These are phyloP conservation scores for Chaetura pelagica DNA, from an alignment of 2,113 vertebrate genomes.

Conservation along the genomic window DNA sequence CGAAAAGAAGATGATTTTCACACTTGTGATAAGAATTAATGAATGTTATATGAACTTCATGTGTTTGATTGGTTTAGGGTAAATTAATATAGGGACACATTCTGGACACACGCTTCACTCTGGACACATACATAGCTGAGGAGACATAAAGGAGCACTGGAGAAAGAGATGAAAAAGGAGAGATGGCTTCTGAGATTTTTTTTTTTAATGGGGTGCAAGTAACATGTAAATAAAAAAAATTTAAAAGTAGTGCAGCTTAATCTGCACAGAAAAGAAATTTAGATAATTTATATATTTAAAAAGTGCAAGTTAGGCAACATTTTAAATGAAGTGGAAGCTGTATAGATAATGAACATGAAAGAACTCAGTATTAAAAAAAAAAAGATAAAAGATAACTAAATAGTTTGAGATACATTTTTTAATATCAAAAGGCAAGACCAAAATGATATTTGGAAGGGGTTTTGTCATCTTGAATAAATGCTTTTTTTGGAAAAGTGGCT, in stretches of 20 bases:
- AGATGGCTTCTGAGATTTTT: neutral
- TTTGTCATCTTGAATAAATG: constrained; percentile 1
- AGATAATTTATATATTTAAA: neutral
- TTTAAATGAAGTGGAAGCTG: neutral
- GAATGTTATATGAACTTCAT: neutral
- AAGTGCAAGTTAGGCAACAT: neutral
- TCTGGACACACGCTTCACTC: too few relatives aligned
- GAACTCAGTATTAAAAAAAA: neutral
- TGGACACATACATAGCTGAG: neutral
- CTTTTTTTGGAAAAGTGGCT: neutral
- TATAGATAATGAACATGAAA: constrained; percentile 8
- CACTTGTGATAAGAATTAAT: neutral
- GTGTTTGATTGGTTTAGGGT: neutral
- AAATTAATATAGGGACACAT: neutral
- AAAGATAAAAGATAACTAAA: neutral
- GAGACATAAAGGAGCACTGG: neutral
- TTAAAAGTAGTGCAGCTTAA: neutral
- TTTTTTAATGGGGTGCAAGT: neutral
- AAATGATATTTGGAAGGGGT: neutral
- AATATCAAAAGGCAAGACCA: neutral
- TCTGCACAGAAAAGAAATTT: neutral
- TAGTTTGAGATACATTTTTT: neutral
- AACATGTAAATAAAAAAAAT: neutral
- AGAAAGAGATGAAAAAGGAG: neutral
- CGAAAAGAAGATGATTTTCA: neutral